These are phyloP conservation scores for Conopomorpha cramerella DNA, from an alignment of 1,140 invertebrate species.

Conservation along the genomic window DNA sequence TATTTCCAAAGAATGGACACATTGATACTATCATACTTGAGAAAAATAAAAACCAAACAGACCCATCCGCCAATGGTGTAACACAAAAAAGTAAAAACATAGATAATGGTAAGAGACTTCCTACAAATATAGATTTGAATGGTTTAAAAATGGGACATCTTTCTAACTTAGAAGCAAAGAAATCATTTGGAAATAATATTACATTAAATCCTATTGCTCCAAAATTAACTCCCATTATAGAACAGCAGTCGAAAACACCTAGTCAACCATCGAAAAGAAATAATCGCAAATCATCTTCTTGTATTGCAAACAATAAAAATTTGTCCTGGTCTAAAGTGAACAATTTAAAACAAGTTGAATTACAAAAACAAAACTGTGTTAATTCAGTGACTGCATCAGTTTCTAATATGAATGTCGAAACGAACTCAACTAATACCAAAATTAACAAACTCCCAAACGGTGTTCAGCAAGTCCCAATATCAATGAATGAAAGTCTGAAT, in stretches of 20 bases:
- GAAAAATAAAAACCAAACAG: conserved; percentile 26
- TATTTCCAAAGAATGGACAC: conserved; percentile 13
- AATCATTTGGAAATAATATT: conserved; percentile 48
- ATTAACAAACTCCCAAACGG: conserved; percentile 46
- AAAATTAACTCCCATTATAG: conserved; percentile 22
- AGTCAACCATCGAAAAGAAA: conserved; percentile 27
- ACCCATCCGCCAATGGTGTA: conserved; percentile 40
- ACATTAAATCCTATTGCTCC: conserved; percentile 23
- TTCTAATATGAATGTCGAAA: conserved; percentile 16
- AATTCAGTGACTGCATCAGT: conserved; percentile 22
- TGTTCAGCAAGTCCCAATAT: conserved; percentile 39
- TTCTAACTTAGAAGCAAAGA: conserved; percentile 43
- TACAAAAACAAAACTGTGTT: conserved; percentile 42
- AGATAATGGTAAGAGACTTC: too few relatives aligned
- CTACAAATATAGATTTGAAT: conserved; percentile 20
- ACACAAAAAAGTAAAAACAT: conserved; percentile 14
- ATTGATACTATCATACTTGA: conserved; percentile 27
- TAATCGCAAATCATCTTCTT: conserved; percentile 49
- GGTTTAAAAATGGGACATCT: conserved; percentile 27
- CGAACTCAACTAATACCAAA: conserved; percentile 26
- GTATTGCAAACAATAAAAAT: conserved; percentile 52
- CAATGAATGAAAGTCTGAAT: conserved; percentile 32
- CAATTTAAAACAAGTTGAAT: conserved; percentile 43
- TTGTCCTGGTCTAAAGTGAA: conserved; percentile 53
- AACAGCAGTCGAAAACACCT: conserved; percentile 28